These are phyloP conservation scores for Galeopterus variegatus DNA, from an alignment of 2,113 vertebrate species.

Conservation along the genomic window DNA sequence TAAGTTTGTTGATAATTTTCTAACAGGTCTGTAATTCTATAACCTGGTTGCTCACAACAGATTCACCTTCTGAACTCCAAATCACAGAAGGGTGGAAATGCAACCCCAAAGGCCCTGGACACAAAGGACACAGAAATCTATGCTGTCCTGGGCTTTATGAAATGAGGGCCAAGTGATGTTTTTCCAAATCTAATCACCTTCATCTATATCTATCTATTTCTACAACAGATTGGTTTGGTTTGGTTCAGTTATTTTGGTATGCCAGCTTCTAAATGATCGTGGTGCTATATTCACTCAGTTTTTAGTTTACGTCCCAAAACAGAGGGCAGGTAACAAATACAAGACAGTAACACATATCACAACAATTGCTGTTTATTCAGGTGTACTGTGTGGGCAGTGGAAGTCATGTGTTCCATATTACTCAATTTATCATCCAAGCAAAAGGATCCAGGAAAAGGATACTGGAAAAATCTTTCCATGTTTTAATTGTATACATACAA, in stretches of 20 bases:
- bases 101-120: neutral
- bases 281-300: neutral
- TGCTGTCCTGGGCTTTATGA: neutral
- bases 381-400: conserved; percentile 46
- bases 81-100: neutral
- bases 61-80: neutral
- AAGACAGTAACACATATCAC: neutral
- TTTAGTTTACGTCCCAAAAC: neutral
- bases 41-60: neutral
- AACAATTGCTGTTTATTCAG: conserved; percentile 66
- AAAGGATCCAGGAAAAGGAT: neutral
- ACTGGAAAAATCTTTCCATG: conserved; percentile 10
- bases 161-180: neutral
- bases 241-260: neutral
- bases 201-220: neutral
- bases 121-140: neutral
- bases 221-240: neutral
- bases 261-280: neutral
- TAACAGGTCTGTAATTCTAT: conserved; percentile 21
- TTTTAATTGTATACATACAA: conserved; percentile 1
- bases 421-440: conserved; percentile 8
- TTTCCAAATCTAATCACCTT: conserved; percentile 10
- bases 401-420: neutral
- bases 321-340: neutral
- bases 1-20: neutral